phyloP scores from a whole-genome alignment of 2,113 vertebrate genomes.

The Oncorhynchus kisutch region DNA sequence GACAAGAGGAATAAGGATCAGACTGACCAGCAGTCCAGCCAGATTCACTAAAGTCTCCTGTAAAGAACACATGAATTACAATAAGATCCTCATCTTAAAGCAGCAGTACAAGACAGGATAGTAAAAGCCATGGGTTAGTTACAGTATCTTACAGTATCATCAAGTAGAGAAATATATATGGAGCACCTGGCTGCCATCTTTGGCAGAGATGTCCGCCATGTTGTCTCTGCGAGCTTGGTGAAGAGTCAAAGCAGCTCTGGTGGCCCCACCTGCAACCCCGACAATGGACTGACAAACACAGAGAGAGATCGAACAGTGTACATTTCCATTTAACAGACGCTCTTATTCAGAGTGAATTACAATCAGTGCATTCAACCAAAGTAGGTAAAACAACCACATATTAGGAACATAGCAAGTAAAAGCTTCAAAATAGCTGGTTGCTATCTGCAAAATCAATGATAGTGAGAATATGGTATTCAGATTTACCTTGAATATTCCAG shows the following conservation, averaged over 20 bases:
- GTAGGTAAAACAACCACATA: background rate
- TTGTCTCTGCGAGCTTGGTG: conserved; percentile 91
- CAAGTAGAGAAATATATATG: background rate
- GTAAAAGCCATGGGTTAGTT: background rate
- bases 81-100: background rate
- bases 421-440: background rate
- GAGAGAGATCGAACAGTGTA: background rate
- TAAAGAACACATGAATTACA: background rate
- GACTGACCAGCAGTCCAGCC: conserved; percentile 80
- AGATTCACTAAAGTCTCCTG: conserved; percentile 90
- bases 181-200: conserved; percentile 88
- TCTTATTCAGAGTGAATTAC: too few relatives aligned
- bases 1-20: conserved; percentile 81
- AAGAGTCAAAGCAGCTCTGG: conserved; percentile 86
- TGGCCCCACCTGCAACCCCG: conserved; percentile 87
- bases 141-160: background rate
- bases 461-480: background rate
- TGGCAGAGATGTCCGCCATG: conserved; percentile 90
- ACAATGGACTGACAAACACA: conserved; percentile 79
- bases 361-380: too few relatives aligned
- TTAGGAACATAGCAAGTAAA: background rate
- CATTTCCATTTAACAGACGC: background rate
- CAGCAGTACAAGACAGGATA: background rate
- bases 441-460: background rate
- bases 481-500: conserved; percentile 85